These are phyloP conservation scores for Salminus brasiliensis DNA, from an alignment of 2,113 vertebrate genomes.

Conservation along the genomic window DNA sequence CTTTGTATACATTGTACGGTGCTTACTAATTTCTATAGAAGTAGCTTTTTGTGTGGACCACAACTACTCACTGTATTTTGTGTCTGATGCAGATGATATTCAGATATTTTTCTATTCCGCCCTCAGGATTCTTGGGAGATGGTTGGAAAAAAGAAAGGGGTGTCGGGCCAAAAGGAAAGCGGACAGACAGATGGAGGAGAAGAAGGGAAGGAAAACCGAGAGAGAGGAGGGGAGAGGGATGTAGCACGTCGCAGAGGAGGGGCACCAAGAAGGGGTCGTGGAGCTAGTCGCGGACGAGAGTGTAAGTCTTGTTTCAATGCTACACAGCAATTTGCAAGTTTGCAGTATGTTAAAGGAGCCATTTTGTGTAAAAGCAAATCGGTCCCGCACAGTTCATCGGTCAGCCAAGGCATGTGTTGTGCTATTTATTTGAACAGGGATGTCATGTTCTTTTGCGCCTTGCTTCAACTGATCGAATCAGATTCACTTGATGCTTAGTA, in stretches of 20 bases:
- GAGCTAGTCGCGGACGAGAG: conserved; percentile 91
- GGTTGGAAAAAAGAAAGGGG: conserved; percentile 97
- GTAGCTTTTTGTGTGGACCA: no score
- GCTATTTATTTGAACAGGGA: no score
- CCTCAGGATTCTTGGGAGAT: conserved; percentile 96
- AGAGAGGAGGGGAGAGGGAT: conserved; percentile 86
- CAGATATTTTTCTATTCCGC: background rate
- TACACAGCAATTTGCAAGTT: no score
- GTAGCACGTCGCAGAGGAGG: conserved; percentile 88
- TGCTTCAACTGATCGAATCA: no score
- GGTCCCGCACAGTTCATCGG: no score
- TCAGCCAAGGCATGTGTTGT: background rate
- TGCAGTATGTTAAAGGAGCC: no score
- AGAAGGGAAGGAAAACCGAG: conserved; percentile 92
- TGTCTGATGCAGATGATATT: background rate
- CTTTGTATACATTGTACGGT: background rate
- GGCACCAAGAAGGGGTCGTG: conserved; percentile 84
- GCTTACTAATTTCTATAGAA: background rate
- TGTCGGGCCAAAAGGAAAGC: conserved; percentile 92
- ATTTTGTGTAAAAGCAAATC: no score
- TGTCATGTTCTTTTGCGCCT: no score
- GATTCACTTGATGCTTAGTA: no score
- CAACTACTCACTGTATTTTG: no score
- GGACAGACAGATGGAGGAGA: conserved; percentile 86
- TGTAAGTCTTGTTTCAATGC: no score